Evolutionary conservation across 2,797 vertebrate species (phyloP), one percentile per base, ranked within the genome.

Genomic region (Cynodonichthys magdalenae): DNA sequence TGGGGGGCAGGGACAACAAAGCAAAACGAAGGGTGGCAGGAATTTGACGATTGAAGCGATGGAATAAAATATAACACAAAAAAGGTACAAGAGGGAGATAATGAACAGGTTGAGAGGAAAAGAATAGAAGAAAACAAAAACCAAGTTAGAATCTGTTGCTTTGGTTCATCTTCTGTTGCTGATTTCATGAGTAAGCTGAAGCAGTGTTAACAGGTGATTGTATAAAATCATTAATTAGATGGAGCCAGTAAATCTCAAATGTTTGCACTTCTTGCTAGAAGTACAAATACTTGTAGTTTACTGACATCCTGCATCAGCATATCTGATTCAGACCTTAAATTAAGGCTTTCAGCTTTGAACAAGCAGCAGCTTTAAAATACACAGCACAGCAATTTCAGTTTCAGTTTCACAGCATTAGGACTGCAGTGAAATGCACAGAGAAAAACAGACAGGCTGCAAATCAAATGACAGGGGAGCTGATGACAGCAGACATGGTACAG

Each of bases 381-480:
- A 51, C n/a, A 68, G 45, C 53, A 51, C n/a, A 68, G 45, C 45
- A 34, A 15, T 46, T 42, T 69, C 51, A 24, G 42, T 51, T 65
- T 76, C 6, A 57, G 56, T 70, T 63, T 79, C 15, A 69, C 47
- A 53, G 75, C 66, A 52, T 72, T 60, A 65, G 42, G 70, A 52
- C 71, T 20, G n/a, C 63, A 46, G 50, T 69, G 63, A 73, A 62
- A 82, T 52, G 29, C 10, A 0, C 59, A 2, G 29, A 66, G 27
- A 59, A 73, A 79, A n/a, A n/a, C n/a, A n/a, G n/a, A 79, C 65
- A 75, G 63, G 75, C 69, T 66, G 83, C 75, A 86, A 81, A 82
- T 84, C 52, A 83, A 71, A 82, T 51, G 76, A 81, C 73, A 74
- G 48, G n/a, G 69, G 19, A 73, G 39, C 55, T 31, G 53, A 78